phyloP scores from a whole-genome alignment of 2,113 vertebrate genomes.

The Bubo bubo region DNA sequence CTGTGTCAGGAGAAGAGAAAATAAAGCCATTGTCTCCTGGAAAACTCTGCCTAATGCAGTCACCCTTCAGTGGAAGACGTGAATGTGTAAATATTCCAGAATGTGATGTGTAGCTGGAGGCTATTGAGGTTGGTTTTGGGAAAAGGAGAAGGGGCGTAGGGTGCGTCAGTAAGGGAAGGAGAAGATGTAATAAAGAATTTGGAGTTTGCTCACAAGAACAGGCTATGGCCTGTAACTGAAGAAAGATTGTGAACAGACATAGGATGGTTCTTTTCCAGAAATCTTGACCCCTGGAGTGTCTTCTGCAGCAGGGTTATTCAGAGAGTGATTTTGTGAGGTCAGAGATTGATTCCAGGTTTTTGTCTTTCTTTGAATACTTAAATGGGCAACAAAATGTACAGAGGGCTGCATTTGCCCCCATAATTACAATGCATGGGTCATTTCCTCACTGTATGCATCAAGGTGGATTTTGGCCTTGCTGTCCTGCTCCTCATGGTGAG shows the following conservation, averaged over 20 bases:
- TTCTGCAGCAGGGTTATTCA: not conserved
- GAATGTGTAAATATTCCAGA: not conserved
- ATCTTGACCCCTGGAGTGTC: not conserved
- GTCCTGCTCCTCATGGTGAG: not conserved
- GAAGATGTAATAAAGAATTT: not conserved
- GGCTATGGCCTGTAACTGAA: not conserved
- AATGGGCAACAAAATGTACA: not conserved
- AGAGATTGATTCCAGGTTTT: not conserved
- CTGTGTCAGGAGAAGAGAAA: not conserved
- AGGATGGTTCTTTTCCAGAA: not conserved
- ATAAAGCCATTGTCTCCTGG: slow-evolving; percentile 20
- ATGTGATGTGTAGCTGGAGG: not conserved
- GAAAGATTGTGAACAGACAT: not conserved
- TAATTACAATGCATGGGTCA: not conserved
- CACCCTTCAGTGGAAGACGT: not conserved
- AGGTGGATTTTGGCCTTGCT: not conserved
- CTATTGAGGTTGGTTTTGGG: not conserved
- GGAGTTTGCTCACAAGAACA: not conserved
- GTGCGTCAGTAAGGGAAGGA: not conserved
- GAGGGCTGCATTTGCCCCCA: not conserved
- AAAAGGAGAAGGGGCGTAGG: not conserved
- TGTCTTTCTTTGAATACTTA: not conserved
- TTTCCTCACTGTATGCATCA: not conserved
- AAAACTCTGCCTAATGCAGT: not conserved
- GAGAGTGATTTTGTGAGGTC: not conserved